These are phyloP conservation scores for Poecilia wingei DNA, from an alignment of 2,797 vertebrate species.

Conservation along the genomic window DNA sequence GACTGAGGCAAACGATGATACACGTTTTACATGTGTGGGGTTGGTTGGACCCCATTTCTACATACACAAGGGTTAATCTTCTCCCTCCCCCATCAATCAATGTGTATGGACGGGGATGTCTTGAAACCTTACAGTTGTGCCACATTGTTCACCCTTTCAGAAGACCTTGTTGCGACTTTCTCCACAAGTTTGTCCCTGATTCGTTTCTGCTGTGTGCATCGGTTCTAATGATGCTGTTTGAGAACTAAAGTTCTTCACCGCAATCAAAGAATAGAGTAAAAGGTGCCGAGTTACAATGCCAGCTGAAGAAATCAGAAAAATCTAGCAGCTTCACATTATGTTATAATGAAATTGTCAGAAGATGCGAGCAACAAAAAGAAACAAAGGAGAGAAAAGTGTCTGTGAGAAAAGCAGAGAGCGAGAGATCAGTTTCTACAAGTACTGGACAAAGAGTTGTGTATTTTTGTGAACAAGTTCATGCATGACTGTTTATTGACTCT, in stretches of 20 bases:
- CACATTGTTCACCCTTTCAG: not conserved
- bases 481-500: conserved; percentile 68
- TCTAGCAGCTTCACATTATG: not conserved
- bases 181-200: not conserved
- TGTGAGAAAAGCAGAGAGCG: conserved; percentile 50
- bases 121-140: not conserved
- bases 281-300: not conserved
- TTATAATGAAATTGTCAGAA: not conserved
- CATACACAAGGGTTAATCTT: not conserved
- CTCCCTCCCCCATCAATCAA: not conserved
- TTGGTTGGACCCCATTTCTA: no score
- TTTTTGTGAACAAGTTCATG: conserved; percentile 68
- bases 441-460: conserved; percentile 58
- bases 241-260: not conserved
- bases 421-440: conserved; percentile 37
- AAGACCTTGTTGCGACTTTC: not conserved
- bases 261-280: not conserved
- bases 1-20: no score
- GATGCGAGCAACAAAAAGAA: not conserved
- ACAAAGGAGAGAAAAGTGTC: conserved; percentile 8
- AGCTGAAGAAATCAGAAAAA: conserved; percentile 32
- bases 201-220: not conserved
- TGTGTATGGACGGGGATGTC: not conserved
- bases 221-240: not conserved
- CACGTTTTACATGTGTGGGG: no score